These are phyloP conservation scores for Aulostomus chinensis DNA, from an alignment of 2,797 vertebrate species.

Conservation along the genomic window DNA sequence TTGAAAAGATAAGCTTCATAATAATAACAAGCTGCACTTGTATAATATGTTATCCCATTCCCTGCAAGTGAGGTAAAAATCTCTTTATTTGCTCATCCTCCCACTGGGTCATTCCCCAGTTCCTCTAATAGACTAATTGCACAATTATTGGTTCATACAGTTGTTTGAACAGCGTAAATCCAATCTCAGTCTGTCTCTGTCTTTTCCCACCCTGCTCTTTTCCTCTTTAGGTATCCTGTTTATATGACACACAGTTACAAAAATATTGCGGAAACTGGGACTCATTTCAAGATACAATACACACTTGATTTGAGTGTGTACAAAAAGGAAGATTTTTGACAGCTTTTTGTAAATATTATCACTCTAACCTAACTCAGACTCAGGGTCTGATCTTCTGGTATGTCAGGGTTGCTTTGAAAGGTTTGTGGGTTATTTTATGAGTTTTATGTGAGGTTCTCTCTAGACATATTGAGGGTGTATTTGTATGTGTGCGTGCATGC, in stretches of 20 bases:
- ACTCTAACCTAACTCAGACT: too few species aligned
- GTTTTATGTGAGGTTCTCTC: conserved; percentile 16
- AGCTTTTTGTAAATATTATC: conserved; percentile 48
- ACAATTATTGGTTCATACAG: conserved; percentile 43
- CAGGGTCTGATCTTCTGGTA: not conserved
- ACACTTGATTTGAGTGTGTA: conserved; percentile 20
- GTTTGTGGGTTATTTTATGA: conserved; percentile 8
- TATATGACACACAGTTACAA: conserved; percentile 57
- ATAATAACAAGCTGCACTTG: conserved; percentile 38
- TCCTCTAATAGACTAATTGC: conserved; percentile 27
- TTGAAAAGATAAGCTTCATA: conserved; percentile 65
- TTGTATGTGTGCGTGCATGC: too few species aligned
- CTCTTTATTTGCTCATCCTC: conserved; percentile 34
- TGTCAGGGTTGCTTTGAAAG: not conserved
- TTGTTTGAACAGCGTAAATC: conserved; percentile 44
- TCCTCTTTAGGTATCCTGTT: conserved; percentile 80
- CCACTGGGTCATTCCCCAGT: conserved; percentile 19
- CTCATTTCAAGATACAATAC: conserved; percentile 56
- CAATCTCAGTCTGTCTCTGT: conserved; percentile 29
- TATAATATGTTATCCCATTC: too few species aligned
- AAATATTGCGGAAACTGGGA: conserved; percentile 66
- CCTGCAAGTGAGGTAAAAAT: too few species aligned
- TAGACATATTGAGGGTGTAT: conserved; percentile 1
- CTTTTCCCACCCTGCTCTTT: conserved; percentile 72
- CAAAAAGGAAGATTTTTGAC: conserved; percentile 25